These are phyloP conservation scores for Campoplex nolae DNA, from an alignment of 2,888 invertebrate genomes.

Conservation along the genomic window DNA sequence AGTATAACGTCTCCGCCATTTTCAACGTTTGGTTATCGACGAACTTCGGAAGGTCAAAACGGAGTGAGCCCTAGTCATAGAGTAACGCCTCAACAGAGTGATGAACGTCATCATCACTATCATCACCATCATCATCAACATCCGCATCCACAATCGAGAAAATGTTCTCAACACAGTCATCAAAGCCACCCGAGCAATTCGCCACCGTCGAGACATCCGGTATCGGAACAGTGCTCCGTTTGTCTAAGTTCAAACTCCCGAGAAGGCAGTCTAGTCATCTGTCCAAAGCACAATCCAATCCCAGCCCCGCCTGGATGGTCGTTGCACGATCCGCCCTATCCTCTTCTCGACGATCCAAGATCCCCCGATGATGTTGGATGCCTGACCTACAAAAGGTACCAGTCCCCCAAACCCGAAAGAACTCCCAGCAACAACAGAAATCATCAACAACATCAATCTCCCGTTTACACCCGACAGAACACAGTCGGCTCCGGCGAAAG, in stretches of 20 bases:
- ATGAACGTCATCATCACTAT: slow-evolving; percentile 70
- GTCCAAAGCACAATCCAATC: slow-evolving; percentile 78
- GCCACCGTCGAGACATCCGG: slow-evolving; percentile 61
- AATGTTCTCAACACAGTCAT: slow-evolving; percentile 67
- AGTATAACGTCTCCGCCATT: slow-evolving; percentile 82
- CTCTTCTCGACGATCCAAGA: slow-evolving; percentile 63
- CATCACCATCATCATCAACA: slow-evolving; percentile 70
- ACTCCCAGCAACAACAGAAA: slow-evolving; percentile 32
- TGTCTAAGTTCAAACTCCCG: slow-evolving; percentile 75
- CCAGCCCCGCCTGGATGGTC: slow-evolving; percentile 83
- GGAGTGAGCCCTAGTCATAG: slow-evolving; percentile 57
- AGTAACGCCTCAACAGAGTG: slow-evolving; percentile 63
- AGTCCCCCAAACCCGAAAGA: slow-evolving; percentile 77
- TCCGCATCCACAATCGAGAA: slow-evolving; percentile 67
- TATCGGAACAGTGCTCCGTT: slow-evolving; percentile 76
- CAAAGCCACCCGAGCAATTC: slow-evolving; percentile 57
- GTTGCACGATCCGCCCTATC: slow-evolving; percentile 75
- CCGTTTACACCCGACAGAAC: slow-evolving; percentile 63
- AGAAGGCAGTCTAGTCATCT: slow-evolving; percentile 73
- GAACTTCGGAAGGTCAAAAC: slow-evolving; percentile 72
- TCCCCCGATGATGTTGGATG: slow-evolving; percentile 76
- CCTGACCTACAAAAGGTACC: slow-evolving; percentile 77
- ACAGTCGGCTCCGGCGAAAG: slow-evolving; percentile 79
- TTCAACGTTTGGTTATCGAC: slow-evolving; percentile 86
- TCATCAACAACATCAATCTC: slow-evolving; percentile 44